Evolutionary conservation across 2,797 vertebrate species (phyloP).

Genomic region (Semaprochilodus insignis): DNA sequence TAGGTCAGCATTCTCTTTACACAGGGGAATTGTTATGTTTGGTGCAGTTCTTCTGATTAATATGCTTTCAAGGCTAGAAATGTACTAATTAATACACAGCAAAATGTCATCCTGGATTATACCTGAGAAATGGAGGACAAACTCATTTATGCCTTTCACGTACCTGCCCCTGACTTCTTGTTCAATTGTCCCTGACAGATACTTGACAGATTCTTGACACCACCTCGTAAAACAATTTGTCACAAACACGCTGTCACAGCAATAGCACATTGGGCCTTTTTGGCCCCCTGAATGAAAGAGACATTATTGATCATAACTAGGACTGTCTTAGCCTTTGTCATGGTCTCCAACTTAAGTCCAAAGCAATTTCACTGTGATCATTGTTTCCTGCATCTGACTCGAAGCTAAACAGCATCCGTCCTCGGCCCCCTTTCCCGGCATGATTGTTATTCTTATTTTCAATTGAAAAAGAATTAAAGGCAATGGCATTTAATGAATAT

Average conservation of each 20-base stretch:
- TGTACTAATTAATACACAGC: not conserved
- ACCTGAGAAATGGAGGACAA: not conserved
- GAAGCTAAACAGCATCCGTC: constrained; percentile 75
- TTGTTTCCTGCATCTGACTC: constrained; percentile 75
- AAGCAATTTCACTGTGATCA: constrained; percentile 80
- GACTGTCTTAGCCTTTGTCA: constrained; percentile 74
- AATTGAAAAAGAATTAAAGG: constrained; percentile 83
- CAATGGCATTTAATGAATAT: constrained; percentile 83
- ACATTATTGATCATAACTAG: constrained; percentile 78
- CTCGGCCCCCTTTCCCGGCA: constrained; percentile 59
- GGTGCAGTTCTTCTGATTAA: constrained; percentile 2
- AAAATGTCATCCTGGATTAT: constrained; percentile 1
- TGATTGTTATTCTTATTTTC: constrained; percentile 76
- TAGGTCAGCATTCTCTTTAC: constrained; percentile 31
- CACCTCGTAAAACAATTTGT: constrained; percentile 26
- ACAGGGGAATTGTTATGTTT: constrained; percentile 1
- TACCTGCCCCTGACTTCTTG: constrained; percentile 7
- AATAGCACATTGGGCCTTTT: not conserved
- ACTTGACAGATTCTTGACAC: constrained; percentile 22
- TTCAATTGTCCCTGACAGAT: constrained; percentile 25
- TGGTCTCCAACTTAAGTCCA: constrained; percentile 76
- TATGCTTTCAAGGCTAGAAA: constrained; percentile 8
- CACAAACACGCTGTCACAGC: not conserved
- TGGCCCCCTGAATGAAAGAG: constrained; percentile 68
- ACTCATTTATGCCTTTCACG: constrained; percentile 2